Base-by-base conservation (phyloP, 1,140 invertebrate genomes). In the Andricus grossulariae region DNA sequence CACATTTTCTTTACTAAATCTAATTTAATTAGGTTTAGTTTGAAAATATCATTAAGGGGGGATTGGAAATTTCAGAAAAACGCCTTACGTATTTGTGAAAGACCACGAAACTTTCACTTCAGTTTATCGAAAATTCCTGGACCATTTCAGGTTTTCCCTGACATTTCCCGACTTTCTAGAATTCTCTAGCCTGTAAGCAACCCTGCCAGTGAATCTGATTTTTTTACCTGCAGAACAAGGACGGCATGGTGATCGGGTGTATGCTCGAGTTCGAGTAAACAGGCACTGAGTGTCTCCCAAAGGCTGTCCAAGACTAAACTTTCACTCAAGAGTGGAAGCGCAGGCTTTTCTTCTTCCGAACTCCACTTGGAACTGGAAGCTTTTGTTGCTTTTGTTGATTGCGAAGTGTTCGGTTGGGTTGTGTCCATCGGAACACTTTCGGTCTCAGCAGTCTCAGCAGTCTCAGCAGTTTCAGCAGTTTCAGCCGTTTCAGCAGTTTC, bases 211-310 rank as follows among this genome's bases (percentile, higher is more conserved):
- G 83, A 86, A 93, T 92, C 88, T 97, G 6, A 16, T 66, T 39
- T 39, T 32, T 39, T 39, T 66, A 66, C 60, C 60, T 66, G 97
- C 71, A 98, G 91, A 45, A 98, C 96, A n/a, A 98, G 92, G 7
- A 98, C 97, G 50, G 97, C 97, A 92, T 98, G 97, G 84, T 97
- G 96, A 91, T 98, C 97, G n/a, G 96, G 96, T 66, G 96, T 97
- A 83, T 97, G 94, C 80, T 96, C 96, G 25, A 98, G 88, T 85
- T 97, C 96, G 39, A 94, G 90, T 76, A 98, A 92, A 90, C 97
- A 98, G 50, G 94, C 93, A 85, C 96, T 97, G 25, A 98, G 90
- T 7, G 95, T 95, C 70, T 95, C 92, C 97, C 97, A 98, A 3
- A 98, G 89, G 54, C 93, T 91, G 81, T 95, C 94, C 13, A 97